phyloP scores from a whole-genome alignment of 2,113 vertebrate species.

The Malaclemys terrapin region DNA sequence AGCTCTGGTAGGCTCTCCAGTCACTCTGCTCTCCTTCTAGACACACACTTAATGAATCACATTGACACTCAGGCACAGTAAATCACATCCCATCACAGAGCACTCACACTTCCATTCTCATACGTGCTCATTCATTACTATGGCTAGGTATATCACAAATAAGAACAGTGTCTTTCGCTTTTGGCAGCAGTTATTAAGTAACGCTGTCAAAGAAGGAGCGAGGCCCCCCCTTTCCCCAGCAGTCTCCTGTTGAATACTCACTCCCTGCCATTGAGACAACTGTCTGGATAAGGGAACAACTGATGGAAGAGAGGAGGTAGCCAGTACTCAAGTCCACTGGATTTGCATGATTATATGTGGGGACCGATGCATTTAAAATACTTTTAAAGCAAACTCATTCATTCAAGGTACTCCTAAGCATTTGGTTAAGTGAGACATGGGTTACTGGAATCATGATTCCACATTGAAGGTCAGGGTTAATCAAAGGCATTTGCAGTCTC shows the following conservation, averaged over 20 bases:
- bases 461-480: constrained; percentile 31
- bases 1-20: not conserved
- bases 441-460: not conserved
- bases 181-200: not conserved
- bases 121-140: fast-evolving
- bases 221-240: not conserved
- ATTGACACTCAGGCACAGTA: not conserved
- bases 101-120: fast-evolving
- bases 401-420: constrained; percentile 14
- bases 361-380: constrained; percentile 19
- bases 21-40: not conserved
- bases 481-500: constrained; percentile 4
- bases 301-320: not conserved
- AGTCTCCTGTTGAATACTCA: fast-evolving
- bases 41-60: not conserved
- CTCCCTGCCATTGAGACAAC: not conserved
- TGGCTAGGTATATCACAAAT: not conserved
- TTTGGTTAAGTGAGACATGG: constrained; percentile 26
- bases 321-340: not conserved
- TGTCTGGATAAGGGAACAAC: not conserved
- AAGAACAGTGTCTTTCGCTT: not conserved
- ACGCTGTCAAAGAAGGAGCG: not conserved
- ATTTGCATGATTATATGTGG: constrained; percentile 48
- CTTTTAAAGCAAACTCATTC: constrained; percentile 31
- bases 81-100: not conserved